Conservation (phyloP, 2,888 invertebrate genomes). For the Meteorus cinctellus region DNA sequence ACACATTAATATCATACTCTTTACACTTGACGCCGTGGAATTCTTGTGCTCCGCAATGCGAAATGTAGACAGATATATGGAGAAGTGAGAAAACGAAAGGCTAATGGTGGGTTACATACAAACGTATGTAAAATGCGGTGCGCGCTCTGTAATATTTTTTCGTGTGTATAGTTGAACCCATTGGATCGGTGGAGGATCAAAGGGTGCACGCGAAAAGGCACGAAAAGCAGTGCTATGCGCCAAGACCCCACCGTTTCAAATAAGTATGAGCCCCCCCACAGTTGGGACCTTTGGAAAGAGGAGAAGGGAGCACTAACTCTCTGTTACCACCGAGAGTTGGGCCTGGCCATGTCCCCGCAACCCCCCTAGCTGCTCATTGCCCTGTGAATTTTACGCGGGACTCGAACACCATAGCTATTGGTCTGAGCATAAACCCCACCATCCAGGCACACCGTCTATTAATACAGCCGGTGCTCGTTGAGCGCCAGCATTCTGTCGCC, state of each 20-base stretch:
- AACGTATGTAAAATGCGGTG: conserved; percentile 20
- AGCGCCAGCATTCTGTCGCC: conserved; percentile 53
- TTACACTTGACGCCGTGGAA: too few species aligned
- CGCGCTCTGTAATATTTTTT: conserved; percentile 28
- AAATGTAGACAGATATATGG: too few species aligned
- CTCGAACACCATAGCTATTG: conserved; percentile 55
- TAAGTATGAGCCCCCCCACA: conserved; percentile 51
- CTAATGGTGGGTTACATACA: neutral
- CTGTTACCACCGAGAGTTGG: conserved; percentile 19
- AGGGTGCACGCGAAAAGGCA: conserved; percentile 45
- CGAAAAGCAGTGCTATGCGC: conserved; percentile 3
- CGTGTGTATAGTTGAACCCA: neutral
- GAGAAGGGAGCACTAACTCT: neutral
- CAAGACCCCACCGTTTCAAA: conserved; percentile 40
- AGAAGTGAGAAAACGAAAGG: too few species aligned
- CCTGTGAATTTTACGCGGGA: conserved; percentile 62
- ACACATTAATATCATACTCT: too few species aligned
- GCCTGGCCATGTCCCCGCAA: conserved; percentile 20
- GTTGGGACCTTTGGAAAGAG: conserved; percentile 27
- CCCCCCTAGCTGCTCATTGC: conserved; percentile 47
- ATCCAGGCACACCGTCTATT: neutral
- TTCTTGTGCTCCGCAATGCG: too few species aligned
- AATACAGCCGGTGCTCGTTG: conserved; percentile 27
- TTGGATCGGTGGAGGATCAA: conserved; percentile 42
- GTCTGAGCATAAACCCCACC: conserved; percentile 56